Evolutionary conservation across 1,140 invertebrate species (phyloP), one percentile per base, ranked within the genome.

Genomic region (Colletes latitarsis): DNA sequence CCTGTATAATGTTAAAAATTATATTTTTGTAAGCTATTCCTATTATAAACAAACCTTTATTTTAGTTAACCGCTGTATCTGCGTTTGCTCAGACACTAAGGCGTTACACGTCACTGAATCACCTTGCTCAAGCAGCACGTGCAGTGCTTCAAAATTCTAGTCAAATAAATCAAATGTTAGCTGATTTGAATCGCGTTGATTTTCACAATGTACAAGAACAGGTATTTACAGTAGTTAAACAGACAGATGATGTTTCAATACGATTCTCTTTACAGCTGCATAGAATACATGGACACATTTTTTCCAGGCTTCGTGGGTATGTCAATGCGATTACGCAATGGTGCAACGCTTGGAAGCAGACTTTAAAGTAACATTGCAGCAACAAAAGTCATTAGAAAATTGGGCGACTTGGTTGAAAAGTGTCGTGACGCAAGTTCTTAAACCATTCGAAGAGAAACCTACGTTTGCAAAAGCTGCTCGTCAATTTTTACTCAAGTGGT

Each of bases 401-500:
- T 99, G 99, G 99, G 98, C 98, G 49, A 95, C 95, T 60, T 99
- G 99, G 99, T 94, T 99, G 77, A 98, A 99, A 93, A 95, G 96
- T 58, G 98, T 99, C 62, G 98, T 98, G 19, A 96, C 97, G 83
- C 95, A 96, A 88, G 97, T 98, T 57, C 95, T 99, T 69, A 97
- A 98, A 88, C 97, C 97, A 77, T 97, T 98, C 91, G 96, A 98
- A 90, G 96, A 96, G 8, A 96, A 97, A 89, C 94, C 96, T 39
- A 96, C 95, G 81, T 99, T 98, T 94, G 96, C 97, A n/a, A 97
- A 97, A 92, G 97, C 97, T 82, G 98, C 97, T 15, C 95, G 97
- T 46, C 97, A 99, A 91, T 99, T 99, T 94, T 94, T 99, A 76
- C 95, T 99, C 53, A 99, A 99, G 94, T 99, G 99, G 99, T 99